Conservation (phyloP, 2,797 vertebrate genomes). For the Holocentrus rufus region DNA sequence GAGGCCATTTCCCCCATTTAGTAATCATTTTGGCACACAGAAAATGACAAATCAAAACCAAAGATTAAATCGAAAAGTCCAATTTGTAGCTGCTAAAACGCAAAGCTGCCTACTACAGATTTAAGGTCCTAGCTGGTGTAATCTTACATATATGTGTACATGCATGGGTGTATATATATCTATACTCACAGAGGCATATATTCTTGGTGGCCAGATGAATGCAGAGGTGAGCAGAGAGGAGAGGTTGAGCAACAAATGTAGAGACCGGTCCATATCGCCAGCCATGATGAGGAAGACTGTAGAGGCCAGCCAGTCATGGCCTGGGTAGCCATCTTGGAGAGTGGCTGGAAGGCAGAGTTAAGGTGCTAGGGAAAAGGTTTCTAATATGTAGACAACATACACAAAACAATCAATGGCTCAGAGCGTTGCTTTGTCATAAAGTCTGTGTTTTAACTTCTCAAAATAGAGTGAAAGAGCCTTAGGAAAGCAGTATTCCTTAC, state of each 20-base stretch:
- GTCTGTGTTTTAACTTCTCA: too few species aligned
- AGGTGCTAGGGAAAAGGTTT: constrained; percentile 69
- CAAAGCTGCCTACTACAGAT: too few species aligned
- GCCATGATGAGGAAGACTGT: constrained; percentile 91
- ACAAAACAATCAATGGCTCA: background rate
- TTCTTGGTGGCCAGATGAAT: constrained; percentile 90
- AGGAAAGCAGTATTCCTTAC: too few species aligned
- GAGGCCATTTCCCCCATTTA: too few species aligned
- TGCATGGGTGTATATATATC: background rate
- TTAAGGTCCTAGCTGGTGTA: background rate
- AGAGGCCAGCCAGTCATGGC: constrained; percentile 93
- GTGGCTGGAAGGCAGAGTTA: constrained; percentile 82
- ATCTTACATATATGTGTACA: background rate
- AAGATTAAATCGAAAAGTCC: too few species aligned
- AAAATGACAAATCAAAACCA: too few species aligned
- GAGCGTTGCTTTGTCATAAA: too few species aligned
- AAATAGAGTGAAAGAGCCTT: too few species aligned
- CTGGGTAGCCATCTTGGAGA: constrained; percentile 81
- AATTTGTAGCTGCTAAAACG: too few species aligned
- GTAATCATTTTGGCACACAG: too few species aligned
- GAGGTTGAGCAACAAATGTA: constrained; percentile 85
- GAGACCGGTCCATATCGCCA: constrained; percentile 82
- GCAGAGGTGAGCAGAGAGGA: constrained; percentile 88
- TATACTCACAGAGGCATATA: constrained; percentile 89
- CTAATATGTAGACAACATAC: background rate